Evolutionary conservation across 2,888 invertebrate genomes (phyloP).

Genomic region (Bellardia pandia): DNA sequence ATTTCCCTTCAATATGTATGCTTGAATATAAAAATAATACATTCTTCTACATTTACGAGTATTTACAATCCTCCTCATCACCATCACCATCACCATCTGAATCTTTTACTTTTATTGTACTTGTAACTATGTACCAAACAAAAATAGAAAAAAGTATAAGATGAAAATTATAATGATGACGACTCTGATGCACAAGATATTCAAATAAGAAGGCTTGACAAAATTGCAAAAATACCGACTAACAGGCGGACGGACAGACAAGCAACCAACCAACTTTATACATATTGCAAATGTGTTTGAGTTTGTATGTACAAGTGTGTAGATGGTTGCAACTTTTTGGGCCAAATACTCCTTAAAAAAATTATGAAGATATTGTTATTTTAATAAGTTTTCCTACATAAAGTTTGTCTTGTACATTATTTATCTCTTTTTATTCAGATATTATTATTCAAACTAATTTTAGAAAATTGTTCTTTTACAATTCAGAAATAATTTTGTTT

Average conservation of each 20-base stretch:
- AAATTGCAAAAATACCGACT: constrained; percentile 19
- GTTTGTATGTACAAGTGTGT: background rate
- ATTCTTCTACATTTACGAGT: background rate
- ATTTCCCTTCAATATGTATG: background rate
- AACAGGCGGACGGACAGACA: constrained; percentile 16
- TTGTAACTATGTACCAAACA: constrained; percentile 25
- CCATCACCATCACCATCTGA: background rate
- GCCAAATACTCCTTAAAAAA: constrained; percentile 29
- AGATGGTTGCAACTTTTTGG: background rate
- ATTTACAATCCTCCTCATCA: background rate
- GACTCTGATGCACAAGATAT: constrained; percentile 39
- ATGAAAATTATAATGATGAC: constrained; percentile 56
- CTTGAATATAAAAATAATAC: constrained; percentile 1
- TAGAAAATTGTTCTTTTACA: constrained; percentile 1
- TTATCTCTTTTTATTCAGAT: background rate
- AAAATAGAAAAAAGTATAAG: constrained; percentile 13
- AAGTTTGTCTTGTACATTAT: constrained; percentile 37
- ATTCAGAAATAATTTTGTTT: background rate
- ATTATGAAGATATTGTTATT: constrained; percentile 54
- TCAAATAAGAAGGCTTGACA: constrained; percentile 43
- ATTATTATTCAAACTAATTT: constrained; percentile 18
- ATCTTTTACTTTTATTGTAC: constrained; percentile 1
- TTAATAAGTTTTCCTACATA: constrained; percentile 44
- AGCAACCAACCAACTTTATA: background rate
- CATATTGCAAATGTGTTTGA: constrained; percentile 11